phyloP scores from a whole-genome alignment of 2,797 vertebrate genomes.

The Acipenser transmontanus region DNA sequence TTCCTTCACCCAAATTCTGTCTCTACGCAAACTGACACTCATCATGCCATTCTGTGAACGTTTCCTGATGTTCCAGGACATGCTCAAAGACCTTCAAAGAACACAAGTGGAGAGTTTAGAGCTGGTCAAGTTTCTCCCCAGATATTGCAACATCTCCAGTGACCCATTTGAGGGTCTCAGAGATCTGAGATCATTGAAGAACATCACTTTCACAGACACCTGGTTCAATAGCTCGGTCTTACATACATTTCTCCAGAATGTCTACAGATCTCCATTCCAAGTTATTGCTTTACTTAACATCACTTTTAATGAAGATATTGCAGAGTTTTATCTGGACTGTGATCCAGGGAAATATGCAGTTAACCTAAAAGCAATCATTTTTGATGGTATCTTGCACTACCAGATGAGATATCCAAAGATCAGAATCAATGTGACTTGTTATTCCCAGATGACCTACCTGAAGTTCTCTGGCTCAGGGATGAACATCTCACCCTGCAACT shows the following conservation, averaged over 20 bases:
- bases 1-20: slow-evolving; percentile 38
- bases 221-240: slow-evolving; percentile 45
- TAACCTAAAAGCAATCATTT: slow-evolving; percentile 29
- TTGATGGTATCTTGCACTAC: slow-evolving; percentile 40
- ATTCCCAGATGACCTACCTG: slow-evolving; percentile 34
- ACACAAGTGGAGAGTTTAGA: slow-evolving; percentile 24
- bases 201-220: slow-evolving; percentile 38
- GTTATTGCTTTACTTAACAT: slow-evolving; percentile 41
- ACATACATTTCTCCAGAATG: slow-evolving; percentile 32
- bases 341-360: slow-evolving; percentile 28
- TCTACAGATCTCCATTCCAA: slow-evolving; percentile 34
- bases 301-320: slow-evolving; percentile 49
- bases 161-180: slow-evolving; percentile 37
- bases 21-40: slow-evolving; percentile 38
- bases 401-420: slow-evolving; percentile 46
- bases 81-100: slow-evolving; percentile 41
- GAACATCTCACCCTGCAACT: slow-evolving; percentile 48
- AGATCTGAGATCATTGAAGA: slow-evolving; percentile 29
- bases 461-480: slow-evolving; percentile 49
- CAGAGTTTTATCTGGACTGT: slow-evolving; percentile 36
- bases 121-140: slow-evolving; percentile 35
- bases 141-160: slow-evolving; percentile 27
- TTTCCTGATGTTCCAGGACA: slow-evolving; percentile 32
- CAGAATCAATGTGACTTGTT: slow-evolving; percentile 31
- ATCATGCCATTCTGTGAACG: slow-evolving; percentile 39